Percentiles rank a stretch among this genome's conserved stretches.
These are phyloP conservation scores for Falco biarmicus DNA, from an alignment of 2,797 vertebrate species.

Conservation along the genomic window DNA sequence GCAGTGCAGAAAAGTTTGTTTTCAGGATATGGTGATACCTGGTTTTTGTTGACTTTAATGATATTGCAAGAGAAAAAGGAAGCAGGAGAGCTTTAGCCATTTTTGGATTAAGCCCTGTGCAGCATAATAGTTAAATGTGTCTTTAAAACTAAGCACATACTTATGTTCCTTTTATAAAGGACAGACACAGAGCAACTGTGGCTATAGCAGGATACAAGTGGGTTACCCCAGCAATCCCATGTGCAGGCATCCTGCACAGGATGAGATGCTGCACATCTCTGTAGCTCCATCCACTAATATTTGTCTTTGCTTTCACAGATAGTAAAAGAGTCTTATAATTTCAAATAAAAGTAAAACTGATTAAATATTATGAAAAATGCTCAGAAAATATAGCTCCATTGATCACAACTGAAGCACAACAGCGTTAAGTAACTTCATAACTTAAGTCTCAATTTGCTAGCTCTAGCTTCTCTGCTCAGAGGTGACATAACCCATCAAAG, in stretches of 20 bases:
- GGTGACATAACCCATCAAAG: background rate
- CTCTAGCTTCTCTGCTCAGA: background rate
- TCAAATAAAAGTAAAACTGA: background rate
- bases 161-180: background rate
- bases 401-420: background rate
- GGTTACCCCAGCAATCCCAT: background rate
- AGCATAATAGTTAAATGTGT: background rate
- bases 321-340: background rate
- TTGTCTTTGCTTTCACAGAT: background rate
- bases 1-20: background rate
- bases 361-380: background rate
- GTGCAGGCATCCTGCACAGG: background rate
- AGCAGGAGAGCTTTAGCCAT: background rate
- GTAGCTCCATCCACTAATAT: background rate
- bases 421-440: background rate
- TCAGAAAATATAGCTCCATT: background rate
- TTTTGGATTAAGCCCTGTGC: background rate
- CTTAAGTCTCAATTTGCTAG: background rate
- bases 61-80: background rate
- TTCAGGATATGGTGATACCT: background rate
- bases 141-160: background rate
- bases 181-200: background rate
- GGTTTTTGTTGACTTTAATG: background rate
- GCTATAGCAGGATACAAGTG: background rate
- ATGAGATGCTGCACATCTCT: background rate